phyloP scores from a whole-genome alignment of 2,888 invertebrate genomes.

The Ommatoiulus sabulosus region DNA sequence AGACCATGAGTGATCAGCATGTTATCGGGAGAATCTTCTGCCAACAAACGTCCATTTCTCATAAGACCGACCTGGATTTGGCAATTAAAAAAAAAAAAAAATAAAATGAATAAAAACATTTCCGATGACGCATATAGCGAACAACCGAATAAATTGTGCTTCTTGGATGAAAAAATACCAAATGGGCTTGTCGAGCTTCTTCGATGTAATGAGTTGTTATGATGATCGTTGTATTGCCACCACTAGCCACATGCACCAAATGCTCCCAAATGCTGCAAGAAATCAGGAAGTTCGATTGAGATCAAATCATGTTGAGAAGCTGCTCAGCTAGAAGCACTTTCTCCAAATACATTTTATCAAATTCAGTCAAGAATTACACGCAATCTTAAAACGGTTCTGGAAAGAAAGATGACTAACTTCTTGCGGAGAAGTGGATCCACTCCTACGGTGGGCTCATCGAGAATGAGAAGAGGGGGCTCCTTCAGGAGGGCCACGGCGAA shows the following conservation, averaged over 20 bases:
- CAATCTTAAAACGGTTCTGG: too few species aligned
- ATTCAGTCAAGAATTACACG: too few species aligned
- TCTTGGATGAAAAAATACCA: conserved; percentile 54
- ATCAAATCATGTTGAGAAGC: background rate
- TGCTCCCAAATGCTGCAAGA: conserved; percentile 89
- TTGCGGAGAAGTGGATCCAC: conserved; percentile 84
- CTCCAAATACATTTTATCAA: too few species aligned
- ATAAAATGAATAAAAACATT: background rate
- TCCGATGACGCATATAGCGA: background rate
- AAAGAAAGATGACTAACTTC: conserved; percentile 36
- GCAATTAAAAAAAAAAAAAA: background rate
- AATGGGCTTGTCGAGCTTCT: conserved; percentile 75
- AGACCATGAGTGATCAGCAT: conserved; percentile 63
- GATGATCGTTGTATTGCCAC: conserved; percentile 91
- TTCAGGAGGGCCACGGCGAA: conserved; percentile 93
- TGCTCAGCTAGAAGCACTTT: too few species aligned
- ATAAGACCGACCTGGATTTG: conserved; percentile 66
- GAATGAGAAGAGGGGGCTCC: conserved; percentile 89
- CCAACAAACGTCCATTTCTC: conserved; percentile 67
- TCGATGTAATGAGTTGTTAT: conserved; percentile 97
- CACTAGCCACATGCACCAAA: conserved; percentile 88
- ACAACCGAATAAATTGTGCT: background rate
- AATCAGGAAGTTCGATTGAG: background rate
- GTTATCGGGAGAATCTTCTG: conserved; percentile 66
- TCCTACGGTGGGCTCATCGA: conserved; percentile 86